These are phyloP conservation scores for Drosophila eohydei DNA, from an alignment of 2,888 invertebrate species.

Conservation along the genomic window DNA sequence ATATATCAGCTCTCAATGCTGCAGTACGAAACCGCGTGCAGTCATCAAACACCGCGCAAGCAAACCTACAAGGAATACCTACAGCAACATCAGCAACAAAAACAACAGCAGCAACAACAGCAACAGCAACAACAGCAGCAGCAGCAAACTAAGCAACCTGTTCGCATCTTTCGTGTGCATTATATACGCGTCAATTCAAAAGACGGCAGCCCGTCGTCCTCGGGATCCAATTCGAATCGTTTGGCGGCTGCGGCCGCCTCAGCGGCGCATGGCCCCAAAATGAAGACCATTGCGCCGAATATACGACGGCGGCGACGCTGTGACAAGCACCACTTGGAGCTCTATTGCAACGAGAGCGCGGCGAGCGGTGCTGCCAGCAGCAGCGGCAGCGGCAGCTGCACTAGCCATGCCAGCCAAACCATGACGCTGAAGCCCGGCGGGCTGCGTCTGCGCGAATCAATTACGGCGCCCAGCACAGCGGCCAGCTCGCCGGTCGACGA, in stretches of 20 bases:
- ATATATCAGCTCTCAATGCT: slow-evolving; percentile 57
- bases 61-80: slow-evolving; percentile 45
- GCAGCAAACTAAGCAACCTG: slow-evolving; percentile 60
- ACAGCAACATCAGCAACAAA: slow-evolving; percentile 51
- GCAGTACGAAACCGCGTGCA: slow-evolving; percentile 70
- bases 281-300: slow-evolving; percentile 89
- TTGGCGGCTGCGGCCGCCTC: slow-evolving; percentile 44
- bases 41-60: slow-evolving; percentile 49
- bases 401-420: slow-evolving; percentile 17
- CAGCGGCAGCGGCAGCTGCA: background rate
- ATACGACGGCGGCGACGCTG: slow-evolving; percentile 87
- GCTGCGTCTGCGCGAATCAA: slow-evolving; percentile 64
- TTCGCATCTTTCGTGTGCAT: slow-evolving; percentile 78
- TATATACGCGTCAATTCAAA: slow-evolving; percentile 81
- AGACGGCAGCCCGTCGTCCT: slow-evolving; percentile 62
- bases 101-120: slow-evolving; percentile 30
- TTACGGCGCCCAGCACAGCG: slow-evolving; percentile 72
- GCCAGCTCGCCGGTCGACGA: slow-evolving; percentile 81
- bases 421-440: slow-evolving; percentile 60
- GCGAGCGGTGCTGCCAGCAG: background rate
- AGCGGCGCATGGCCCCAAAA: slow-evolving; percentile 83
- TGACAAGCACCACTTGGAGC: slow-evolving; percentile 87
- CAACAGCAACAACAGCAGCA: slow-evolving; percentile 37
- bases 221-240: slow-evolving; percentile 39
- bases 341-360: slow-evolving; percentile 83